Percentiles rank a stretch among this genome's conserved stretches.
These are phyloP conservation scores for Sebastes flavidus DNA, from an alignment of 2,797 vertebrate genomes.

Conservation along the genomic window DNA sequence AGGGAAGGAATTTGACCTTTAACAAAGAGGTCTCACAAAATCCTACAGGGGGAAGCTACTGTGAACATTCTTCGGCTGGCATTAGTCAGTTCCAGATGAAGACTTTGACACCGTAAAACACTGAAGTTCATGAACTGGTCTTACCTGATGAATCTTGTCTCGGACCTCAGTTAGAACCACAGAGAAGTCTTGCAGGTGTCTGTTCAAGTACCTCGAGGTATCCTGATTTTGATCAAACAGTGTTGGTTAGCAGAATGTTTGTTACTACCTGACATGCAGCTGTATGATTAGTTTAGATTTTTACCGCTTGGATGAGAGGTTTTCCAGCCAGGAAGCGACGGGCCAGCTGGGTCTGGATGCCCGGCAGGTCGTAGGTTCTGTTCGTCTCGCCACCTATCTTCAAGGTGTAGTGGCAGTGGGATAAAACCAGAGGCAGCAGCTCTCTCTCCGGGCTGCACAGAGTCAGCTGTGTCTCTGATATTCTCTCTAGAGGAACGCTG, in stretches of 20 bases:
- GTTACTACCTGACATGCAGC: not conserved
- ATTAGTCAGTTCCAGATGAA: slow-evolving; percentile 29
- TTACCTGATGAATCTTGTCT: slow-evolving; percentile 78
- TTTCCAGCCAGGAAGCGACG: slow-evolving; percentile 78
- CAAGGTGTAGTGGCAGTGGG: slow-evolving; percentile 81
- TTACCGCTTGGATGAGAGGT: slow-evolving; percentile 75
- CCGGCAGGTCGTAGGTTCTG: slow-evolving; percentile 66
- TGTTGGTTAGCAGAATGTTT: not conserved
- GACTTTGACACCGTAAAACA: not conserved
- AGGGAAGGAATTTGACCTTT: slow-evolving; percentile 46
- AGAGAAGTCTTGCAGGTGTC: slow-evolving; percentile 80
- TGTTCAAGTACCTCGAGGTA: slow-evolving; percentile 73
- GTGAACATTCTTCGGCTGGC: slow-evolving; percentile 28
- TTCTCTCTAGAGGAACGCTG: slow-evolving; percentile 63
- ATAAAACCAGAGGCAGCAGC: slow-evolving; percentile 80
- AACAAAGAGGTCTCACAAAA: slow-evolving; percentile 36
- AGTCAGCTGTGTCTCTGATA: slow-evolving; percentile 78
- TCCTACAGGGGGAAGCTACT: slow-evolving; percentile 1
- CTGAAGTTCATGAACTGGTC: not conserved
- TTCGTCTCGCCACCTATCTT: slow-evolving; percentile 72
- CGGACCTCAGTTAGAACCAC: slow-evolving; percentile 75
- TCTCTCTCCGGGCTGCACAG: slow-evolving; percentile 80
- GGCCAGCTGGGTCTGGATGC: slow-evolving; percentile 72
- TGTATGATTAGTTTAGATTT: not conserved
- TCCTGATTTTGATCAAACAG: slow-evolving; percentile 61